Base-by-base conservation (phyloP, 2,797 vertebrate genomes). In the Chelidonichthys spinosus region DNA sequence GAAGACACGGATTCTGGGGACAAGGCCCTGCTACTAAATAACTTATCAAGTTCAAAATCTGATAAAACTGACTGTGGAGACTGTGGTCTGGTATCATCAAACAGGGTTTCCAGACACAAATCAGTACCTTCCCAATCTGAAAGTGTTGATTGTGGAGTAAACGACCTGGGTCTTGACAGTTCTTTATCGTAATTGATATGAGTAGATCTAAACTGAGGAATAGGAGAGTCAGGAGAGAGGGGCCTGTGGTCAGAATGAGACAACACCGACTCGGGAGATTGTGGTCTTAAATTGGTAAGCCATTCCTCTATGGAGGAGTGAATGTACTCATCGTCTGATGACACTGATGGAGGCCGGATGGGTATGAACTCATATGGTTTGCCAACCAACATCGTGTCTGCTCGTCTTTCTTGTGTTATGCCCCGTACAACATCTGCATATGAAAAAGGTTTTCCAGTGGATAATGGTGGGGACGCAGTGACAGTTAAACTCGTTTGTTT, bases 1-100 rank as follows among this genome's bases (percentile, higher is more conserved):
- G 76, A 84, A 1, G 69, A 72, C 11, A 80, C 6, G 10, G 85
- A 86, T 3, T 86, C 84, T n/a, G 80, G 78, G 6, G 85, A 82
- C 14, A 74, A 63, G 0, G 40, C 32, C 52, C 78, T 74, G 47
- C 47, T 18, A 10, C 46, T 5, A 52, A 80, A 76, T 7, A 76
- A 46, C 0, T 11, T 18, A 2, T 72, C 70, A 32, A 74, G 11
- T 17, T 64, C 35, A 36, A 65, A 10, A 15, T 76, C 71, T 8
- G 80, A 76, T 1, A 1, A 2, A 64, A 56, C 15, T 47, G 85
- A 84, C 14, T 79, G 52, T 3, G 81, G 75, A 2, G 85, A 88
- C 2, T 53, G 62, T 70, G 76, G 54, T 74, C 78, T 82, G 7
- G 0, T 39, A 4, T 76, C 55, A 0, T 63, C 50, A 72, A 85